Evolutionary conservation across 2,888 invertebrate genomes (phyloP).

Genomic region (Pheosia gnoma): DNA sequence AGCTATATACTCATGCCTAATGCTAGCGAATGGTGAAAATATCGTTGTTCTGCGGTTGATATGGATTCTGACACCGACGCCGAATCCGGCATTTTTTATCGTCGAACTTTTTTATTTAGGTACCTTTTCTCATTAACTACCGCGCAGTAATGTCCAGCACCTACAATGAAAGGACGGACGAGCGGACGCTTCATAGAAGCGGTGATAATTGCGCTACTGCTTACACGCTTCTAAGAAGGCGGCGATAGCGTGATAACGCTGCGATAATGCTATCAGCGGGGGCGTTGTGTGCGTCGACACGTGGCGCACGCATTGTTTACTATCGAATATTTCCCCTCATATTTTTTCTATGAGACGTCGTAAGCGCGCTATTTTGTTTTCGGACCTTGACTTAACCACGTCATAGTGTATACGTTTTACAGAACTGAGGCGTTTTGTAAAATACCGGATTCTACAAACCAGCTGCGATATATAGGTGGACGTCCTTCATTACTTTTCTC

Average conservation of each 20-base stretch:
- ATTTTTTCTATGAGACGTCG: constrained; percentile 13
- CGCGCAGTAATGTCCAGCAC: constrained; percentile 22
- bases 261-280: constrained; percentile 68
- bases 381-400: background rate
- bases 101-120: no score
- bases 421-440: no score
- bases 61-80: no score
- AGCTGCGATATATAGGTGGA: no score
- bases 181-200: constrained; percentile 67
- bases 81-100: no score
- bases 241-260: constrained; percentile 68
- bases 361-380: background rate
- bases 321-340: constrained; percentile 34
- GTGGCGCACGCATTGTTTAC: constrained; percentile 44
- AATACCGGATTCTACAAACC: no score
- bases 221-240: constrained; percentile 65
- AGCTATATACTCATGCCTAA: no score
- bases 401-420: no score
- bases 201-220: constrained; percentile 66
- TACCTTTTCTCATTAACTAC: background rate
- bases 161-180: constrained; percentile 49
- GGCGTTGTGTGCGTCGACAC: constrained; percentile 45
- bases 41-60: no score
- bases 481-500: no score
- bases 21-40: no score